phyloP scores from a whole-genome alignment of 2,113 vertebrate species.

The Lathamus discolor region DNA sequence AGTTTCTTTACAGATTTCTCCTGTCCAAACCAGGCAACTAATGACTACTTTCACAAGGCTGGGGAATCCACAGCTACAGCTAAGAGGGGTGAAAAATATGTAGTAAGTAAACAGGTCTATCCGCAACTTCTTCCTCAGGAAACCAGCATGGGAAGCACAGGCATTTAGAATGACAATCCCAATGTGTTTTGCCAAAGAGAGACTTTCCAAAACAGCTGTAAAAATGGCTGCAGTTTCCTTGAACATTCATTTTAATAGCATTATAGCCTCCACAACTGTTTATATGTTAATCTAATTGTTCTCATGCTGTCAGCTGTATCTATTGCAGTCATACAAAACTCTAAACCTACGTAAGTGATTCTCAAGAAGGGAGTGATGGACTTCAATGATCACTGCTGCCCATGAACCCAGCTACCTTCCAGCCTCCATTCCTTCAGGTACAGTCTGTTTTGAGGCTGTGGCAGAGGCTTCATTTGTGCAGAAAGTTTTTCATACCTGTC shows the following conservation, averaged over 20 bases:
- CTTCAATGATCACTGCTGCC: not conserved
- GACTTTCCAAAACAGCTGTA: slow-evolving; percentile 51
- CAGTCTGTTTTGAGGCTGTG: not conserved
- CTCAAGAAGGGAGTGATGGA: not conserved
- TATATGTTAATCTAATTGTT: slow-evolving; percentile 15
- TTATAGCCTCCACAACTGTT: not conserved
- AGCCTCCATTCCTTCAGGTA: not conserved
- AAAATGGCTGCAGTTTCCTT: slow-evolving; percentile 17
- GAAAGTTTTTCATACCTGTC: not conserved
- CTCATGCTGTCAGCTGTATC: not conserved
- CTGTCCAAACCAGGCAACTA: slow-evolving; percentile 7
- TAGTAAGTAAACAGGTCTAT: slow-evolving; percentile 16
- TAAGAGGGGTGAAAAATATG: slow-evolving; percentile 10
- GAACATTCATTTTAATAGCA: not conserved
- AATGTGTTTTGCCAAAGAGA: slow-evolving; percentile 33
- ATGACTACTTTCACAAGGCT: slow-evolving; percentile 15
- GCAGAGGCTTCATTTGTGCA: not conserved
- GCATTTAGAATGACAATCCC: slow-evolving; percentile 54
- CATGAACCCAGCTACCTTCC: not conserved
- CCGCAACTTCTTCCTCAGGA: slow-evolving; percentile 60
- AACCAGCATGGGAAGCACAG: slow-evolving; percentile 51
- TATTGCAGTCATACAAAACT: not conserved
- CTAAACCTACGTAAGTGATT: not conserved
- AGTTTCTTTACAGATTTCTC: slow-evolving; percentile 12
- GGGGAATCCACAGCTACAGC: slow-evolving; percentile 43